phyloP scores from a whole-genome alignment of 2,113 vertebrate species.

The Chaetorhynchus papuensis region DNA sequence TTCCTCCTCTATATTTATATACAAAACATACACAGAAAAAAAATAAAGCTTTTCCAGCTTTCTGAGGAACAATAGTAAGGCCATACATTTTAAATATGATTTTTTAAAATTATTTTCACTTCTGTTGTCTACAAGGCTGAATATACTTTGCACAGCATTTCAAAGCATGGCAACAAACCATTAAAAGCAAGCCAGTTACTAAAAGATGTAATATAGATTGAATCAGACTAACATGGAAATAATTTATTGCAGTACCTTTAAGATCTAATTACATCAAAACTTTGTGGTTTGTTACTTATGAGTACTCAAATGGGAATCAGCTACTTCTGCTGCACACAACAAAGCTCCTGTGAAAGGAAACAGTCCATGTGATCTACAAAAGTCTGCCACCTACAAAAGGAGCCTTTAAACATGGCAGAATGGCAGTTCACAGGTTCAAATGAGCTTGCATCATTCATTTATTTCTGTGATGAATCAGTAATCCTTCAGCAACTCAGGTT shows the following conservation, averaged over 20 bases:
- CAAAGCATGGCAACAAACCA: not conserved
- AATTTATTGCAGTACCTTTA: not conserved
- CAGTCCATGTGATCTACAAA: not conserved
- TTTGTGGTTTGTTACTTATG: not conserved
- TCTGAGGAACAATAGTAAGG: not conserved
- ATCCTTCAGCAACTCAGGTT: not conserved
- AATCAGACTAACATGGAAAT: not conserved
- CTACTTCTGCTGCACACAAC: not conserved
- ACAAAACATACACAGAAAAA: not conserved
- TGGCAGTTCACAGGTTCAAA: not conserved
- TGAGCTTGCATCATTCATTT: not conserved
- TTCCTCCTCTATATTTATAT: not conserved
- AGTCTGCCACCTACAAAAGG: not conserved
- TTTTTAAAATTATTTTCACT: not conserved
- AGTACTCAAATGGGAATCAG: not conserved
- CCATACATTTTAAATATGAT: not conserved
- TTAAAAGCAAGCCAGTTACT: not conserved
- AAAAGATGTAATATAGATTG: not conserved
- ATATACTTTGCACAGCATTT: not conserved
- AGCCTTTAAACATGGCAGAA: not conserved
- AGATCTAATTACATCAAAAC: not conserved
- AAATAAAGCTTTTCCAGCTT: not conserved
- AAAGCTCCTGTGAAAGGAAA: not conserved
- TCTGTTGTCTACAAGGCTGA: not conserved
- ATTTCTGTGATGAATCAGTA: not conserved